These are phyloP conservation scores for Drosophila pegasa DNA, from an alignment of 2,888 invertebrate species.

Conservation along the genomic window DNA sequence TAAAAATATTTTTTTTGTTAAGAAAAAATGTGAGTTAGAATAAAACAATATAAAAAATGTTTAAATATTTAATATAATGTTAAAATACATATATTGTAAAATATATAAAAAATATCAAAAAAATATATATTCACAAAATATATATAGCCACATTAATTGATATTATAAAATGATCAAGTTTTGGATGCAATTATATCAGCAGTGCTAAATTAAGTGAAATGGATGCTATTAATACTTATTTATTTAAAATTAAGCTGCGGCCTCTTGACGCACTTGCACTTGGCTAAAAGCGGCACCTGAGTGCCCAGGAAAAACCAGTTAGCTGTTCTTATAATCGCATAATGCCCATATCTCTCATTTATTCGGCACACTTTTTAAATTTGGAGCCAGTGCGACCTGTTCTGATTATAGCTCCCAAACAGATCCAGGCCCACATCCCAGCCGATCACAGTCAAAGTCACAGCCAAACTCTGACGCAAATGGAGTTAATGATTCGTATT, in stretches of 20 bases:
- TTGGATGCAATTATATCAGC: neutral
- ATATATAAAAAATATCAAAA: neutral
- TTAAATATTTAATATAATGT: neutral
- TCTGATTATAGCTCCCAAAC: conserved; percentile 19
- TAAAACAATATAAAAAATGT: neutral
- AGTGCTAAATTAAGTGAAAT: conserved; percentile 9
- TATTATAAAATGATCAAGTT: conserved; percentile 1
- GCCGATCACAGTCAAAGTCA: conserved; percentile 8
- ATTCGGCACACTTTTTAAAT: conserved; percentile 61
- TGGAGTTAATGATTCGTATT: conserved; percentile 27
- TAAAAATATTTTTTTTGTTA: neutral
- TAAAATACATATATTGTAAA: neutral
- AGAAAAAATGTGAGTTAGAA: neutral
- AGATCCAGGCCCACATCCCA: conserved; percentile 12
- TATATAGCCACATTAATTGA: neutral
- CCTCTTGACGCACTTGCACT: conserved; percentile 32
- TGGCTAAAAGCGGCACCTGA: conserved; percentile 4
- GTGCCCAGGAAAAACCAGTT: conserved; percentile 23
- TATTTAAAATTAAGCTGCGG: conserved; percentile 31
- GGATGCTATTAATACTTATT: conserved; percentile 37
- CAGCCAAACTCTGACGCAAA: conserved; percentile 50
- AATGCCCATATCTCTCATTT: conserved; percentile 18
- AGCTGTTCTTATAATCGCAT: conserved; percentile 12
- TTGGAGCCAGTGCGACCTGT: conserved; percentile 36
- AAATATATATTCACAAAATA: neutral